Conservation (phyloP, 2,113 vertebrate genomes). For the Alectura lathami region DNA sequence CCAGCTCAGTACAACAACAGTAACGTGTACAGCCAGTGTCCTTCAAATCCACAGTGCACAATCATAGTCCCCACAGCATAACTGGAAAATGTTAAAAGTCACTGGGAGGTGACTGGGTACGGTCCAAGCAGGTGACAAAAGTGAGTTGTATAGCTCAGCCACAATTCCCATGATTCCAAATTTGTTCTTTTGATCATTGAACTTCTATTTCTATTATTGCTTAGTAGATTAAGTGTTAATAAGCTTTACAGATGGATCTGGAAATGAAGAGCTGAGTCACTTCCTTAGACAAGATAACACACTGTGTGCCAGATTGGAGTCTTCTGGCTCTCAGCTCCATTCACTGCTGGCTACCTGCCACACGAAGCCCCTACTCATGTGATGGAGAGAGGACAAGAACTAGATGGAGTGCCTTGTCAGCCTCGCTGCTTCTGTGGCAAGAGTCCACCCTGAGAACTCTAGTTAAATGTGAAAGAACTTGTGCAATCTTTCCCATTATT, state of each 20-base stretch:
- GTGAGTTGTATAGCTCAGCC: not conserved
- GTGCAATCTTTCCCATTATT: not conserved
- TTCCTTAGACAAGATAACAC: not conserved
- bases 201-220: not conserved
- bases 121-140: not conserved
- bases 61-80: not conserved
- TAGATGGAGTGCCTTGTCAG: not conserved
- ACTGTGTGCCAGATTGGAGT: not conserved
- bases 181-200: not conserved
- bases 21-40: accelerated
- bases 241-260: not conserved
- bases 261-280: not conserved
- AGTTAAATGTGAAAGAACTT: not conserved
- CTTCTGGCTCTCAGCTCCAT: not conserved
- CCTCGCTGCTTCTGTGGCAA: not conserved
- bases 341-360: not conserved
- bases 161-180: not conserved
- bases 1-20: not conserved
- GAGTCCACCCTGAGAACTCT: not conserved
- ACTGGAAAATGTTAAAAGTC: too few relatives aligned
- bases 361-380: not conserved
- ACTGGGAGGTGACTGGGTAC: not conserved
- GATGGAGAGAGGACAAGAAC: not conserved
- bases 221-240: not conserved
- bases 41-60: not conserved